These are phyloP conservation scores for Hydrozoanthus gracilis DNA, from an alignment of 92 coral and sea anemone species.

Conservation along the genomic window DNA sequence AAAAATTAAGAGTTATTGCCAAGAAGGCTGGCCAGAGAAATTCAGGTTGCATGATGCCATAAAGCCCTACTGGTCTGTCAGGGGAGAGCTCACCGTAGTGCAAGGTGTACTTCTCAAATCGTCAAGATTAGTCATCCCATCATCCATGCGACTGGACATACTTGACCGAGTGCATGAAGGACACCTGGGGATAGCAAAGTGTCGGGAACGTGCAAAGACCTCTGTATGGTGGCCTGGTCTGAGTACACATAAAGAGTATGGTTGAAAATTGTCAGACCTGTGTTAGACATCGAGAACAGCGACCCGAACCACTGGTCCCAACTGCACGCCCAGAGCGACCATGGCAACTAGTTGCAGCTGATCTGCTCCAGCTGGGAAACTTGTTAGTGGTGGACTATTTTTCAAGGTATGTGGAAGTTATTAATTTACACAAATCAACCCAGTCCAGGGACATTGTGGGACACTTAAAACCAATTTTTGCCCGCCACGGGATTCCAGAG, in stretches of 20 bases:
- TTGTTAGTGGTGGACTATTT: constrained; percentile 57
- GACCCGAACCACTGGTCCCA: constrained; percentile 44
- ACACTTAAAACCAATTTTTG: constrained; percentile 64
- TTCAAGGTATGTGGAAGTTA: constrained; percentile 54
- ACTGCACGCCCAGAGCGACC: constrained; percentile 55
- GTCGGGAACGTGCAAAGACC: constrained; percentile 4
- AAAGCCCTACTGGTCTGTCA: neutral
- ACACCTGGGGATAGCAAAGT: constrained; percentile 26
- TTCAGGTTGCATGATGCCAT: constrained; percentile 23
- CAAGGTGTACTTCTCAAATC: too few relatives aligned
- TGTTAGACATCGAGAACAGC: constrained; percentile 32
- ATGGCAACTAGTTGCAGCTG: constrained; percentile 61
- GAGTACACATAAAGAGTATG: constrained; percentile 38
- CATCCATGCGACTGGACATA: neutral
- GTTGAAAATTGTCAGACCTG: constrained; percentile 20
- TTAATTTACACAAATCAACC: constrained; percentile 29
- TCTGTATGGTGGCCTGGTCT: constrained; percentile 61
- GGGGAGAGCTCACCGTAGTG: neutral
- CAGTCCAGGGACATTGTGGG: constrained; percentile 36
- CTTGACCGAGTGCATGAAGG: constrained; percentile 25
- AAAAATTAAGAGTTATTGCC: too few relatives aligned
- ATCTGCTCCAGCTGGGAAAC: constrained; percentile 41
- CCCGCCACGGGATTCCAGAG: constrained; percentile 69
- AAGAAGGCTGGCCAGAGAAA: too few relatives aligned
- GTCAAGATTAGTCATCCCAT: constrained; percentile 20